These are phyloP conservation scores for Zaprionus tsacasi DNA, from an alignment of 1,140 invertebrate species.

Conservation along the genomic window DNA sequence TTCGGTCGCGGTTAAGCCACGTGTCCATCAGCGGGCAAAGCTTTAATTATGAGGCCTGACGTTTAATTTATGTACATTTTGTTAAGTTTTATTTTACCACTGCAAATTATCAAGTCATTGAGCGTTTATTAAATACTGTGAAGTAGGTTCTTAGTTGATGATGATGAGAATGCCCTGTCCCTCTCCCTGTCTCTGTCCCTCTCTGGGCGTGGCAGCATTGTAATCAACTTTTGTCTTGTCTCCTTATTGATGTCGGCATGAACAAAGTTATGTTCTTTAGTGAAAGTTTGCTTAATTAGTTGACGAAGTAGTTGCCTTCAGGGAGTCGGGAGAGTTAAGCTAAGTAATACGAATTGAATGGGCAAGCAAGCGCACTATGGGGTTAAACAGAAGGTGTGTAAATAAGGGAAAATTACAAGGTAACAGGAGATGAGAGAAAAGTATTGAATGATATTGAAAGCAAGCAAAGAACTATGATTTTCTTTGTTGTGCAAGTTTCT, in stretches of 20 bases:
- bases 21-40: slow-evolving; percentile 66
- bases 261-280: background rate
- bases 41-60: slow-evolving; percentile 77
- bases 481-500: slow-evolving; percentile 1
- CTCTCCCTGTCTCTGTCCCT: no score
- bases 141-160: slow-evolving; percentile 25
- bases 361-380: background rate
- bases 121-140: slow-evolving; percentile 71
- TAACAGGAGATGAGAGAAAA: background rate
- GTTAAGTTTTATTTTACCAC: slow-evolving; percentile 75
- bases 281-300: slow-evolving; percentile 5
- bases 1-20: slow-evolving; percentile 57
- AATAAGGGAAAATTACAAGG: background rate
- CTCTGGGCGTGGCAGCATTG: background rate
- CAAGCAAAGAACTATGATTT: background rate
- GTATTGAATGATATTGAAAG: background rate
- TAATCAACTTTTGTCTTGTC: slow-evolving; percentile 5
- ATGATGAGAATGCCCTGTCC: slow-evolving; percentile 21
- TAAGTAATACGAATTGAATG: background rate
- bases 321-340: background rate
- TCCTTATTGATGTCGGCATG: background rate
- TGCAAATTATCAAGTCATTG: slow-evolving; percentile 80
- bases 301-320: slow-evolving; percentile 1
- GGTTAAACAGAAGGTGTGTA: background rate
- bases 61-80: slow-evolving; percentile 81